A percentile compares a stretch with the other conserved stretches of the same genome.
Conservation (phyloP, 2,113 vertebrate species). For the Pica pica region DNA sequence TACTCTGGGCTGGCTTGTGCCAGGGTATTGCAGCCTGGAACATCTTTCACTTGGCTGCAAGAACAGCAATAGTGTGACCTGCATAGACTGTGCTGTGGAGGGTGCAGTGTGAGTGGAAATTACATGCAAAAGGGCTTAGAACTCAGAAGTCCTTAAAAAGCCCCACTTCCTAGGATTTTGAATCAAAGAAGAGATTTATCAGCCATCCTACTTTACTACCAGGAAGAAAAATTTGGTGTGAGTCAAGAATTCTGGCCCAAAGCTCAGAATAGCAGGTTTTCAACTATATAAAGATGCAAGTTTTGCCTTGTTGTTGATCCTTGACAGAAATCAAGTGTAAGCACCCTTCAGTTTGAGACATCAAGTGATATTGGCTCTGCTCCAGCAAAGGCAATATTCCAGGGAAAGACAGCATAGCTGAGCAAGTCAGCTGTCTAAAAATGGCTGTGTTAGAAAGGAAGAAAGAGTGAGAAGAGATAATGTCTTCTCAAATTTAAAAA, state of each 20-base stretch:
- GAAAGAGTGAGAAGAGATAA: neutral
- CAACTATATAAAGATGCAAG: neutral
- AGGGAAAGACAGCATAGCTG: neutral
- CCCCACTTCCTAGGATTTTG: neutral
- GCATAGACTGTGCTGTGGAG: neutral
- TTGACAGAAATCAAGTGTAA: neutral
- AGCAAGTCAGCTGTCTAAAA: neutral
- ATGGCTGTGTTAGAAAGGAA: neutral
- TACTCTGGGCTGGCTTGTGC: neutral
- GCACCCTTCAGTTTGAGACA: neutral
- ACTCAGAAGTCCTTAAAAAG: neutral
- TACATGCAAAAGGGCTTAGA: neutral
- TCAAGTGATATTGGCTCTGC: neutral
- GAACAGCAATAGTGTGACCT: neutral
- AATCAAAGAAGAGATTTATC: neutral
- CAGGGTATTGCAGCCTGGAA: neutral
- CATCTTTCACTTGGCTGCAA: neutral
- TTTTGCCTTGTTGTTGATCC: neutral
- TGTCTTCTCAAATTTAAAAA: neutral
- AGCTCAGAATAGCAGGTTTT: neutral
- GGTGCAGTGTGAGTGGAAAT: neutral
- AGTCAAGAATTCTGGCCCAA: neutral
- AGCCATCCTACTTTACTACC: neutral
- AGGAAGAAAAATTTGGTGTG: neutral
- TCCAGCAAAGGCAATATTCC: neutral